A percentile compares a stretch with the other conserved stretches of the same genome.
Conservation (phyloP, 2,888 invertebrate genomes). For the Mesochorus sp. region DNA sequence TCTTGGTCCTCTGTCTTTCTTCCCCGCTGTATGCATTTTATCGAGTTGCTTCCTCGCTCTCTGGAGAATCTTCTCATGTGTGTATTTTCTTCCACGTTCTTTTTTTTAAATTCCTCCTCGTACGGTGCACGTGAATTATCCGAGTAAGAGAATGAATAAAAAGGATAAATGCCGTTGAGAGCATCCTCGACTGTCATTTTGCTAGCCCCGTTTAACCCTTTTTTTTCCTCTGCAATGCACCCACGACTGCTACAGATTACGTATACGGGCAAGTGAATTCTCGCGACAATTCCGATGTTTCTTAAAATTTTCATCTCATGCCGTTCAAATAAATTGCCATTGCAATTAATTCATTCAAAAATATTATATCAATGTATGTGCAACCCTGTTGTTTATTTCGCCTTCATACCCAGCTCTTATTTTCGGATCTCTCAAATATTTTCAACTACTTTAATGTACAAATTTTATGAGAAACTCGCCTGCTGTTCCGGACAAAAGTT, state of each 20-base stretch:
- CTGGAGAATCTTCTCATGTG: constrained; percentile 61
- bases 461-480: constrained; percentile 62
- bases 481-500: constrained; percentile 36
- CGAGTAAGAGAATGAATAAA: constrained; percentile 45
- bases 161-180: constrained; percentile 32
- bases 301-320: background rate
- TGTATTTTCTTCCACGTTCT: constrained; percentile 57
- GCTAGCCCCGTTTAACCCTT: constrained; percentile 43
- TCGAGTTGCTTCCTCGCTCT: constrained; percentile 44
- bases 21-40: constrained; percentile 3
- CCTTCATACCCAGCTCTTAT: background rate
- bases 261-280: constrained; percentile 2
- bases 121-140: constrained; percentile 48
- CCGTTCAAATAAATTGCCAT: background rate
- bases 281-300: background rate
- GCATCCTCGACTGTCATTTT: constrained; percentile 49
- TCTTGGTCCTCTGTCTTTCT: constrained; percentile 57
- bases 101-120: constrained; percentile 30
- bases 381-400: background rate
- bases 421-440: no score
- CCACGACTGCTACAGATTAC: background rate
- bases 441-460: constrained; percentile 26
- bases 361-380: background rate
- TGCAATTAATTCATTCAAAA: no score
- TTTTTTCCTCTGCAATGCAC: background rate